These are phyloP conservation scores for Eupithecia pulchellata DNA, from an alignment of 2,888 invertebrate species.

Conservation along the genomic window DNA sequence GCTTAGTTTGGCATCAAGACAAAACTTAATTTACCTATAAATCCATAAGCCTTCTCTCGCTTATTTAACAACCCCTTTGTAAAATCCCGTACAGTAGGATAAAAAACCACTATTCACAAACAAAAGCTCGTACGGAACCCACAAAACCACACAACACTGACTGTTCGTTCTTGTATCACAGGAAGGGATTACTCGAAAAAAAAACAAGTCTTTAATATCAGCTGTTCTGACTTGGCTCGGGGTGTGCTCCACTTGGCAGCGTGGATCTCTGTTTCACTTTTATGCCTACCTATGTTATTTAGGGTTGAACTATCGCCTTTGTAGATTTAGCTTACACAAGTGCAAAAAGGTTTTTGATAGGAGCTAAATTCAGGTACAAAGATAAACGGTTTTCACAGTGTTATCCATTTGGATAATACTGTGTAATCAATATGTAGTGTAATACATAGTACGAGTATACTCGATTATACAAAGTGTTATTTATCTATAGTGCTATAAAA, in stretches of 20 bases:
- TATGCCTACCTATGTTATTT: slow-evolving; percentile 32
- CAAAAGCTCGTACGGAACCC: slow-evolving; percentile 15
- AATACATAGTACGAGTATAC: not conserved
- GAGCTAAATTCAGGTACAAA: not conserved
- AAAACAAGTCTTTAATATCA: slow-evolving; percentile 56
- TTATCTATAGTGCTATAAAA: not conserved
- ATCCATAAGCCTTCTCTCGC: not conserved
- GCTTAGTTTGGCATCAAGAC: no score
- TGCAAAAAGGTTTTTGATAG: not conserved
- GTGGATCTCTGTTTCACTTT: slow-evolving; percentile 47
- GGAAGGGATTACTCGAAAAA: slow-evolving; percentile 32
- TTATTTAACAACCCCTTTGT: not conserved
- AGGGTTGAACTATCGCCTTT: not conserved
- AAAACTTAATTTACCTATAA: not conserved
- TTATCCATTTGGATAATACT: no score
- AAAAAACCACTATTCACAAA: not conserved
- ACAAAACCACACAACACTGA: not conserved
- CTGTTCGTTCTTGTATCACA: slow-evolving; percentile 27
- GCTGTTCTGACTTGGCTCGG: slow-evolving; percentile 62
- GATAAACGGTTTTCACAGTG: not conserved
- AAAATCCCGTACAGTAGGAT: not conserved
- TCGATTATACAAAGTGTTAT: not conserved
- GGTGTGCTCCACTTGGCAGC: slow-evolving; percentile 53
- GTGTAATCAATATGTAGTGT: no score
- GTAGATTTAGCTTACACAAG: not conserved